Percentiles rank a stretch among this genome's conserved stretches.
These are phyloP conservation scores for Phodopus roborovskii DNA, from an alignment of 2,113 vertebrate species.

Conservation along the genomic window DNA sequence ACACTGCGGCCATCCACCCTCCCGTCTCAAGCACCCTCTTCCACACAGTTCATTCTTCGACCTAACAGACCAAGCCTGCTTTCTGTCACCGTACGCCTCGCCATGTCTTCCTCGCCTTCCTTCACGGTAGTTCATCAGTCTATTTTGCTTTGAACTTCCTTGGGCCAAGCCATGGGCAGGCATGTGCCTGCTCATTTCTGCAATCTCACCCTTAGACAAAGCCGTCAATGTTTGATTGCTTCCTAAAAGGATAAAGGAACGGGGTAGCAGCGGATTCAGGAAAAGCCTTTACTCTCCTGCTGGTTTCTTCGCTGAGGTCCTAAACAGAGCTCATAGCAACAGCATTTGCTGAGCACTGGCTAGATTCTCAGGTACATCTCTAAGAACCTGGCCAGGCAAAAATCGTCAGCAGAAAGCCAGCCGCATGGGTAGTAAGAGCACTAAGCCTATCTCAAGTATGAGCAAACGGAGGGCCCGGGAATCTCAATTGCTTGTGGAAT, in stretches of 20 bases:
- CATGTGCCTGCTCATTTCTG: not conserved
- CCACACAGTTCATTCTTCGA: not conserved
- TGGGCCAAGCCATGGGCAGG: not conserved
- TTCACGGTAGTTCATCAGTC: not conserved
- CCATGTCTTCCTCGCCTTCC: not conserved
- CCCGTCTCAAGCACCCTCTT: not conserved
- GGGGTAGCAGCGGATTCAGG: not conserved
- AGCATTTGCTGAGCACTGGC: not conserved
- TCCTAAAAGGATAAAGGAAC: not conserved
- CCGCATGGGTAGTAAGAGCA: not conserved
- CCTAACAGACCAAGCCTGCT: too few relatives aligned
- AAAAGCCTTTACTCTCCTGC: not conserved
- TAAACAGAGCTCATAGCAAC: not conserved
- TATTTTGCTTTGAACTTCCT: not conserved
- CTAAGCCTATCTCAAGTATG: not conserved
- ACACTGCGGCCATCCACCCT: not conserved
- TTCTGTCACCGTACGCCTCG: not conserved
- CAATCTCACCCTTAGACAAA: not conserved
- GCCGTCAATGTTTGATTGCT: not conserved
- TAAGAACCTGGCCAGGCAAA: not conserved
- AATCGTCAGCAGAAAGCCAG: not conserved
- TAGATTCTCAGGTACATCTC: not conserved
- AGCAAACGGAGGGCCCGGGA: not conserved
- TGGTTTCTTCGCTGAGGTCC: not conserved
- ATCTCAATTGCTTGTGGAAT: too few relatives aligned